Evolutionary conservation across 92 coral and sea anemone species (phyloP), one percentile per base, ranked within the genome.

Genomic region (Porites lobata): DNA sequence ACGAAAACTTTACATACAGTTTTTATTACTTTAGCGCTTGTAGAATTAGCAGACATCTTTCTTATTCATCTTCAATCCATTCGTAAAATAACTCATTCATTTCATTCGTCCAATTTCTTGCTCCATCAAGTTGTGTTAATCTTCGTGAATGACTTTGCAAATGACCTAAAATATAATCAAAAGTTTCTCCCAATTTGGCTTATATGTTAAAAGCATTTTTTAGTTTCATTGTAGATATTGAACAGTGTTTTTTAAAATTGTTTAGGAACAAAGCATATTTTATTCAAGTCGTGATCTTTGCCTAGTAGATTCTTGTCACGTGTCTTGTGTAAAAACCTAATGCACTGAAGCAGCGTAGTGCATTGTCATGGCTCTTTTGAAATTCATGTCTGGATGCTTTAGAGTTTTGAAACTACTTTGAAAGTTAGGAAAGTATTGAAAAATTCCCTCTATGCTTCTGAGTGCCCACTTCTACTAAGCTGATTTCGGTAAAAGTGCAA

Each of bases 341-440:
- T 62, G 14, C 19, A 77, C 29, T 32, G 29, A 65, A 32, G 11
- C 56, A 11, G 66, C 66, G n/a, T 62, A 62, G 66, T 17, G 53
- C 38, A 77, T 77, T 77, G 69, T 77, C 61, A 26, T 58, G 11
- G 4, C 24, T 76, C 65, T 77, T 43, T n/a, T 59, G 68, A 77
- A 24, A 32, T 52, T 53, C 20, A 54, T 71, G 10, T 74, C 63
- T 74, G 63, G 59, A 62, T 62, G 43, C 20, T 59, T 51, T 7
- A 29, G 52, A 50, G 5, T 17, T 73, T 73, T 73, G 1, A 43
- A 71, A 71, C 15, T 43, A 71, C 21, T 53, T n/a, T 72, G 22
- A 43, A 17, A 18, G 11, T 21, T 8, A 17, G 43, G n/a, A 17
- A 50, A 72, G 43, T 8, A 38, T 38, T 38, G 47, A 38, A 0